phyloP scores from a whole-genome alignment of 2,113 vertebrate species.

The Embiotoca jacksoni region DNA sequence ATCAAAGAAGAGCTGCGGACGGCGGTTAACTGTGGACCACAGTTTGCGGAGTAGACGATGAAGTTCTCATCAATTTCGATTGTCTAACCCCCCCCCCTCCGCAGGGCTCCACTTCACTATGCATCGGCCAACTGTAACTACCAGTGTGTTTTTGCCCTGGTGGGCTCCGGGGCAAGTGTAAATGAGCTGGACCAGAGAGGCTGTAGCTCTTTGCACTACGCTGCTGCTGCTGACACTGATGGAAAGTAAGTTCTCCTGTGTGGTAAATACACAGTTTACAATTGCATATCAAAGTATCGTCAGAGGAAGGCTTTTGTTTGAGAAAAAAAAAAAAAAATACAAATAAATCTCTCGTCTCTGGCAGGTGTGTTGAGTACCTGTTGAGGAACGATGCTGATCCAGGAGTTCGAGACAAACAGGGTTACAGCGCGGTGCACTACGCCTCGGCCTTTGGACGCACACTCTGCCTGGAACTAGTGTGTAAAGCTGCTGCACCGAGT shows the following conservation, averaged over 20 bases:
- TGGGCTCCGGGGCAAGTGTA: slow-evolving; percentile 96
- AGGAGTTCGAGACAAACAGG: slow-evolving; percentile 93
- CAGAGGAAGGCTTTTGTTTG: not conserved
- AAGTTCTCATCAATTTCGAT: not conserved
- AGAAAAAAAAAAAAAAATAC: not conserved
- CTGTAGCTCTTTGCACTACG: slow-evolving; percentile 96
- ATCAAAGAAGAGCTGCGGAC: not conserved
- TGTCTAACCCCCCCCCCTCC: not conserved
- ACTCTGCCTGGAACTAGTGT: slow-evolving; percentile 85
- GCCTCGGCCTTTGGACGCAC: slow-evolving; percentile 86
- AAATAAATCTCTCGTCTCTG: not conserved
- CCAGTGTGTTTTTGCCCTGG: slow-evolving; percentile 98
- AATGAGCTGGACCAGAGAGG: slow-evolving; percentile 96
- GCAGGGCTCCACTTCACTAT: slow-evolving; percentile 95
- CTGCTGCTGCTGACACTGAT: slow-evolving; percentile 94
- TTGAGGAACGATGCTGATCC: slow-evolving; percentile 96
- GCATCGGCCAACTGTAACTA: slow-evolving; percentile 98
- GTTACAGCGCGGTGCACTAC: slow-evolving; percentile 96
- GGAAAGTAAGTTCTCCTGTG: slow-evolving; percentile 89
- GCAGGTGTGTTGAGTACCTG: slow-evolving; percentile 97
- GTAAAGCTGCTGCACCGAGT: slow-evolving; percentile 14
- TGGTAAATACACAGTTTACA: not conserved
- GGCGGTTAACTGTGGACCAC: not conserved
- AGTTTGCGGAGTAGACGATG: not conserved
- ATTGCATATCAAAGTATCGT: not conserved